Base-by-base conservation (phyloP, 2,797 vertebrate genomes). In the Sarcoramphus papa region DNA sequence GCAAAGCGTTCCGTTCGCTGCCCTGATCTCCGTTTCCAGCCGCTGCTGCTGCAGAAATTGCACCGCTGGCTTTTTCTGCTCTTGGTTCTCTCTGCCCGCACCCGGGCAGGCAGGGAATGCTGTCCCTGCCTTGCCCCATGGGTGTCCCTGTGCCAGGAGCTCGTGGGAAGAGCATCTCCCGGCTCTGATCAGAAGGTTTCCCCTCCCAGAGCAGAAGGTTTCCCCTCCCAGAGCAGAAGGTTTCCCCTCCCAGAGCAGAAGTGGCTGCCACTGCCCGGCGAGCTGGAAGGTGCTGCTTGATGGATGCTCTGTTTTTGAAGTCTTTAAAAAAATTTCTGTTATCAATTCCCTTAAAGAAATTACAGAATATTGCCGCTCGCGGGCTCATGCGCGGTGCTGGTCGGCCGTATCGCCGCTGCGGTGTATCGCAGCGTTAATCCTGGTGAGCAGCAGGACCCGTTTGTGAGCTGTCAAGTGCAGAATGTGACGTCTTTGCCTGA, bases 1-100 rank as follows among this genome's bases (percentile, higher is more conserved):
- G 41, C 41, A 10, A 22, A 19, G 45, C 3, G 0, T 47, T 48
- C 18, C 0, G 3, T 24, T 18, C 22, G 27, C 43, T 33, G 50
- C 48, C n/a, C 56, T 28, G 24, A 4, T 12, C 53, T 12, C 28
- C 1, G 1, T 20, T 70, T 37, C n/a, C 59, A 63, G 63, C 54
- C 10, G 1, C 12, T 20, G 25, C 40, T 37, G 28, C 57, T 24
- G 50, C 23, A 18, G 47, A 14, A 60, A 28, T 33, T 22, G 48
- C 50, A 19, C 69, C 7, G 2, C 37, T 43, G 69, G 40, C 14
- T 37, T 20, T 47, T 51, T 57, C 27, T 21, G 40, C 24, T 35
- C 41, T 15, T 9, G 0, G 14, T 45, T 64, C 18, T 63, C 41
- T 20, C 8, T 50, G 54, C 62, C 48, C 1, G 10, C 10, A 7